Conservation (phyloP, 2,888 invertebrate species). For the Agriopis leucophaearia region DNA sequence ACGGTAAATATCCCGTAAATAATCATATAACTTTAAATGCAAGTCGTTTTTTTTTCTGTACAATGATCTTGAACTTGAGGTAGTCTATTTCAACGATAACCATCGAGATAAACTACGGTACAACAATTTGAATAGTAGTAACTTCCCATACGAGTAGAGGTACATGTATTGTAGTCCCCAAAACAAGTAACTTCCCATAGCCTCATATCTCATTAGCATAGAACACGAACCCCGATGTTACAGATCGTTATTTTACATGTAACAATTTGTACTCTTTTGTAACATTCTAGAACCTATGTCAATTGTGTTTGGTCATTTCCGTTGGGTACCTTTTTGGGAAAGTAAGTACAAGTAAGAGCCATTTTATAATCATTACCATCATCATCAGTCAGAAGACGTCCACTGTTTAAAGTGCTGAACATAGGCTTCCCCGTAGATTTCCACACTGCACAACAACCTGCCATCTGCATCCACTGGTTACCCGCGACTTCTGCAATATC, state of each 20-base stretch:
- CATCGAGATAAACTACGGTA: not conserved
- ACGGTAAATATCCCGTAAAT: too few species aligned
- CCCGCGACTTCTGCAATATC: too few species aligned
- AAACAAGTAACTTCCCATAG: slow-evolving; percentile 24
- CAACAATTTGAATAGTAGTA: slow-evolving; percentile 2
- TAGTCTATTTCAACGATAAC: not conserved
- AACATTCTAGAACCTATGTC: slow-evolving; percentile 13
- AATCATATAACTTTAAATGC: too few species aligned
- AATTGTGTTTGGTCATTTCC: slow-evolving; percentile 35
- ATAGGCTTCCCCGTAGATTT: too few species aligned
- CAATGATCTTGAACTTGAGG: too few species aligned
- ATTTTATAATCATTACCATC: not conserved
- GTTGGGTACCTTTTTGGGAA: slow-evolving; percentile 25
- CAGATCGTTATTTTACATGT: slow-evolving; percentile 39
- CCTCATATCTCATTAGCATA: slow-evolving; percentile 53
- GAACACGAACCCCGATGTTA: slow-evolving; percentile 47
- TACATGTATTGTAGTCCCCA: slow-evolving; percentile 2
- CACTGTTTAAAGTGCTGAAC: too few species aligned
- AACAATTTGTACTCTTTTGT: slow-evolving; percentile 50
- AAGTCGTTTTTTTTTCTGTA: not conserved
- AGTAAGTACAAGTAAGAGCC: slow-evolving; percentile 14
- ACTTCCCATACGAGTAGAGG: not conserved
- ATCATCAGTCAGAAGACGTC: too few species aligned
- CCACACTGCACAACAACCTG: too few species aligned
- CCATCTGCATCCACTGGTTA: too few species aligned